Percentiles rank a stretch among this genome's conserved stretches.
Conservation (phyloP, 2,797 vertebrate genomes). For the Mormyrops attenuatus region DNA sequence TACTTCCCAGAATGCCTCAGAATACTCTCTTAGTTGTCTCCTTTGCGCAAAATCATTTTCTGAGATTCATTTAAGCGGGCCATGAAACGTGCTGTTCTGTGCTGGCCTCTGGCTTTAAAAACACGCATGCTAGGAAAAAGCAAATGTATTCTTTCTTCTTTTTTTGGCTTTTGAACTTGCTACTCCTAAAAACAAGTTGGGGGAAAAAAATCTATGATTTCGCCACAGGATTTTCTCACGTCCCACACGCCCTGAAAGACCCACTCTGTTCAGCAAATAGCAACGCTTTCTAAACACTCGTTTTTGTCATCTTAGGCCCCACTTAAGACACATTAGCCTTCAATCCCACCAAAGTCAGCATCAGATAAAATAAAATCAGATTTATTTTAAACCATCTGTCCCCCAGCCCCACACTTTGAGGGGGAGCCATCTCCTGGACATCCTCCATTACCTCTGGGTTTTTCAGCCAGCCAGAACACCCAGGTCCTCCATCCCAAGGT, state of each 20-base stretch:
- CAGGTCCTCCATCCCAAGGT: neutral
- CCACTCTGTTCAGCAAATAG: neutral
- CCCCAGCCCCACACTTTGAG: slow-evolving; percentile 25
- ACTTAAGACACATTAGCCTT: slow-evolving; percentile 25
- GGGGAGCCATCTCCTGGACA: neutral
- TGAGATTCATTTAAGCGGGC: neutral
- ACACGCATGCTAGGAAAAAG: neutral
- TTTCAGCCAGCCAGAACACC: neutral
- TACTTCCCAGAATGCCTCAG: neutral
- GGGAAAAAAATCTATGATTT: neutral
- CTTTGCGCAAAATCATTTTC: neutral
- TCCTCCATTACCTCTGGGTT: slow-evolving; percentile 19
- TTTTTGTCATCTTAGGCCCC: slow-evolving; percentile 7
- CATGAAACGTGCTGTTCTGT: neutral
- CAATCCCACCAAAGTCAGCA: neutral
- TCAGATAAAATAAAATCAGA: neutral
- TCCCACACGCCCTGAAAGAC: neutral
- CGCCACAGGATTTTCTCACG: neutral
- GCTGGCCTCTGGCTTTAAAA: neutral
- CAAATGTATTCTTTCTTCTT: neutral
- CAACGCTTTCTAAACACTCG: neutral
- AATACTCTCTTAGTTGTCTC: neutral
- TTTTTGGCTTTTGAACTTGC: neutral
- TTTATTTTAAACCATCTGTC: neutral
- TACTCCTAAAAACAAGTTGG: neutral